Evolutionary conservation across 2,888 invertebrate genomes (phyloP).

Genomic region (Melipona bicolor): DNA sequence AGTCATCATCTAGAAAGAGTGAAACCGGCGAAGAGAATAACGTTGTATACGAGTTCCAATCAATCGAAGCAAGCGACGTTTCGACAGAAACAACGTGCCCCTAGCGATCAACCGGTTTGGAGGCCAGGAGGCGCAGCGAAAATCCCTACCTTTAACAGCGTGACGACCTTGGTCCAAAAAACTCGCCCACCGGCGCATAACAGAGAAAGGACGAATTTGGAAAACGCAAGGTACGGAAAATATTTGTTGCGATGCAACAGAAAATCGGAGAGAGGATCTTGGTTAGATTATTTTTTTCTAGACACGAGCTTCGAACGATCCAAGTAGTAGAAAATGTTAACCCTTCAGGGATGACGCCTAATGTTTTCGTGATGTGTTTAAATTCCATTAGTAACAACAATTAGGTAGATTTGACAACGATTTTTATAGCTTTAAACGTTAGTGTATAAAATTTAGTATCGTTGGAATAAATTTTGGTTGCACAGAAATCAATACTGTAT

Average conservation of each 20-base stretch:
- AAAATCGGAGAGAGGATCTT: not conserved
- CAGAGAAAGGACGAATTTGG: slow-evolving; percentile 19
- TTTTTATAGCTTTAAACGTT: no score
- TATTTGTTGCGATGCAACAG: not conserved
- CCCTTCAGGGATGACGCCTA: no score
- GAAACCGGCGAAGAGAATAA: not conserved
- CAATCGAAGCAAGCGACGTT: slow-evolving; percentile 19
- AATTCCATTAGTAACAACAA: no score
- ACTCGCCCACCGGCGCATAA: not conserved
- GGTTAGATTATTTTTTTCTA: no score
- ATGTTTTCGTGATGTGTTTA: no score
- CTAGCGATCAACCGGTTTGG: slow-evolving; percentile 47
- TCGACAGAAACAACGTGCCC: slow-evolving; percentile 15
- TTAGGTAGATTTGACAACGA: no score
- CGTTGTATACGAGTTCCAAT: not conserved
- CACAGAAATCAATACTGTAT: no score
- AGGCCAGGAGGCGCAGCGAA: slow-evolving; percentile 54
- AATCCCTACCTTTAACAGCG: slow-evolving; percentile 47
- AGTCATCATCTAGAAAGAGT: not conserved
- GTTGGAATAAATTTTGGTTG: no score
- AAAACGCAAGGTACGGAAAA: slow-evolving; percentile 18
- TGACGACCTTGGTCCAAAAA: slow-evolving; percentile 27
- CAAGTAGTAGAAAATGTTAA: no score
- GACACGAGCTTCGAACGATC: no score
- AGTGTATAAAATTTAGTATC: no score